Conservation (phyloP, 2,797 vertebrate species). For the Malurus leucopterus region DNA sequence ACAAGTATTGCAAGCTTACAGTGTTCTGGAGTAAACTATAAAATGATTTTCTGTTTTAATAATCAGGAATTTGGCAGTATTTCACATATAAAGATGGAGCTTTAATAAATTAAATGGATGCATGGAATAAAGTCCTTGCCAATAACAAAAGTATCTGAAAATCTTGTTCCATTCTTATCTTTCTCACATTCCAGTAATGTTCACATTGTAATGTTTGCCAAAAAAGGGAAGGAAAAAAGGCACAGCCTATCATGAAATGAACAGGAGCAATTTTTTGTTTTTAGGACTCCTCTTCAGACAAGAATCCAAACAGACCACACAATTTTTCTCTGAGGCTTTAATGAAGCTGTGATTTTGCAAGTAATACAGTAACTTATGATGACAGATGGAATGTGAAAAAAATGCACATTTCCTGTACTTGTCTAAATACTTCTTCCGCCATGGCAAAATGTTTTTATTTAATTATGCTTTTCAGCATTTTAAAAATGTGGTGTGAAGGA, state of each 20-base stretch:
- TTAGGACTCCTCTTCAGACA: not conserved
- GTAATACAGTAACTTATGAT: not conserved
- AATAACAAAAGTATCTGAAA: not conserved
- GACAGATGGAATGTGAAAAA: not conserved
- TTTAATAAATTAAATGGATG: slow-evolving; percentile 23
- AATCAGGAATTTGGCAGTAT: not conserved
- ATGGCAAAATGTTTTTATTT: not conserved
- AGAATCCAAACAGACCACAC: not conserved
- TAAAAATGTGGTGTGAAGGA: not conserved
- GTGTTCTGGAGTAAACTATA: slow-evolving; percentile 7
- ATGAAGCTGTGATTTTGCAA: not conserved
- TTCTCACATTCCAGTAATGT: not conserved
- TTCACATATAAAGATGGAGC: not conserved
- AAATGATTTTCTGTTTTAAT: slow-evolving; percentile 48
- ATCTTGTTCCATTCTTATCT: not conserved
- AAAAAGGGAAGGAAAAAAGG: not conserved
- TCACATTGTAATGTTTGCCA: not conserved
- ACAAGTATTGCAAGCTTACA: not conserved
- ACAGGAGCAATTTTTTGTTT: not conserved
- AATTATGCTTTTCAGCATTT: not conserved
- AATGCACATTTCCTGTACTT: not conserved
- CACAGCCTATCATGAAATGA: not conserved
- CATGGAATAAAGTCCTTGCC: not conserved
- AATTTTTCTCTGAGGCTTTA: not conserved
- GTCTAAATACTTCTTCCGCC: not conserved